These are phyloP conservation scores for Alfaro cultratus DNA, from an alignment of 2,797 vertebrate species.

Conservation along the genomic window DNA sequence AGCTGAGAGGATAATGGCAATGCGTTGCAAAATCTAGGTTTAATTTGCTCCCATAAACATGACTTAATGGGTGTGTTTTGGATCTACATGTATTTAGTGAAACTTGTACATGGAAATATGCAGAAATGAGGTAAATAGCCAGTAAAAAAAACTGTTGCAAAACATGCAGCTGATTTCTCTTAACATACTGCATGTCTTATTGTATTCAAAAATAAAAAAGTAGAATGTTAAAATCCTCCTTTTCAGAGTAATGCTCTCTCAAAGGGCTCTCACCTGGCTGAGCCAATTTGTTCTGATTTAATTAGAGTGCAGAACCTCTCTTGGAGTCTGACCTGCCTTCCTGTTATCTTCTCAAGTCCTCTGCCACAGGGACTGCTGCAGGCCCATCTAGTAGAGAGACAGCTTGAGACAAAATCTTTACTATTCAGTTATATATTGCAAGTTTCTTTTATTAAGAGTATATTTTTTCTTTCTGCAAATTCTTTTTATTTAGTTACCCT, in stretches of 20 bases:
- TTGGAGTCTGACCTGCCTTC: constrained; percentile 43
- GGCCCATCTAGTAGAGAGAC: constrained; percentile 6
- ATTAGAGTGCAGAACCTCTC: constrained; percentile 66
- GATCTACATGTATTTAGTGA: neutral
- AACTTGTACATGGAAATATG: neutral
- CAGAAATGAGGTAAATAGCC: neutral
- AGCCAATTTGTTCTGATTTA: constrained; percentile 68
- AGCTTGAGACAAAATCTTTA: neutral
- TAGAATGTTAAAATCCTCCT: neutral
- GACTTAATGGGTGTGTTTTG: neutral
- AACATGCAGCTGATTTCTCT: neutral
- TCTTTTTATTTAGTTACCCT: neutral
- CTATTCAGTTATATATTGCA: neutral
- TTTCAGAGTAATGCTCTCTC: constrained; percentile 38
- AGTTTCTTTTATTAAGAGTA: neutral
- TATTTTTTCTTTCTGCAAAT: neutral
- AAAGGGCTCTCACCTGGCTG: constrained; percentile 39
- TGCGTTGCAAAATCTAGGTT: neutral
- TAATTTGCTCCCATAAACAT: neutral
- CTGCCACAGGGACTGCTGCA: constrained; percentile 44
- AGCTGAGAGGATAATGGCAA: neutral
- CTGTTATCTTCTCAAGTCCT: constrained; percentile 68
- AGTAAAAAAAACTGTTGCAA: neutral
- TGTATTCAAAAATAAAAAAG: neutral
- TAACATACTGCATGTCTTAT: neutral